Evolutionary conservation across 2,888 invertebrate genomes (phyloP).

Genomic region (Lithophane semibrunnea): DNA sequence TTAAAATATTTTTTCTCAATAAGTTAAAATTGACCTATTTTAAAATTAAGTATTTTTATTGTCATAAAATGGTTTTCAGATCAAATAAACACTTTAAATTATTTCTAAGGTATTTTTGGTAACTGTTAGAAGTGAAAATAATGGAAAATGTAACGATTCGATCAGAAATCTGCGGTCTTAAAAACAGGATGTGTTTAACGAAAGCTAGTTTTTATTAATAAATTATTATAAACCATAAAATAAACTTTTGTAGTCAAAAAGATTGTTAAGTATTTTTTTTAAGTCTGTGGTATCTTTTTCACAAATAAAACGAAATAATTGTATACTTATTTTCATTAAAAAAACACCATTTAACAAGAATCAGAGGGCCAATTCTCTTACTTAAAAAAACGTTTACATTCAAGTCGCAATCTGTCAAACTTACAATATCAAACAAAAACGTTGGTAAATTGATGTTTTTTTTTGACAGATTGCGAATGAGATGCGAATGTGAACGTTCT

Average conservation of each 20-base stretch:
- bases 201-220: background rate
- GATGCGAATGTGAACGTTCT: too few species aligned
- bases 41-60: constrained; percentile 64
- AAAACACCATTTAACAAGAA: background rate
- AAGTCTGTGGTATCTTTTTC: background rate
- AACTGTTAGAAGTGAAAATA: background rate
- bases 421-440: too few species aligned
- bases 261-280: background rate
- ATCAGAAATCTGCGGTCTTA: background rate
- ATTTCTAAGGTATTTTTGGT: constrained; percentile 11
- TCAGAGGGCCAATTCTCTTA: too few species aligned
- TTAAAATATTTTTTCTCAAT: constrained; percentile 60
- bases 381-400: too few species aligned
- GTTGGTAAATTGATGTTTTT: too few species aligned
- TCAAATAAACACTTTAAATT: constrained; percentile 37
- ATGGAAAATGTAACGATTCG: background rate
- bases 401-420: too few species aligned
- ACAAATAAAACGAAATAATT: background rate
- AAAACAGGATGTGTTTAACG: constrained; percentile 7
- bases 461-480: too few species aligned
- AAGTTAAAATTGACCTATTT: constrained; percentile 67
- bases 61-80: constrained; percentile 59
- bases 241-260: background rate
- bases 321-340: background rate
- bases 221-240: background rate